Conservation (phyloP, 2,113 vertebrate species). For the Chaetorhynchus papuensis region DNA sequence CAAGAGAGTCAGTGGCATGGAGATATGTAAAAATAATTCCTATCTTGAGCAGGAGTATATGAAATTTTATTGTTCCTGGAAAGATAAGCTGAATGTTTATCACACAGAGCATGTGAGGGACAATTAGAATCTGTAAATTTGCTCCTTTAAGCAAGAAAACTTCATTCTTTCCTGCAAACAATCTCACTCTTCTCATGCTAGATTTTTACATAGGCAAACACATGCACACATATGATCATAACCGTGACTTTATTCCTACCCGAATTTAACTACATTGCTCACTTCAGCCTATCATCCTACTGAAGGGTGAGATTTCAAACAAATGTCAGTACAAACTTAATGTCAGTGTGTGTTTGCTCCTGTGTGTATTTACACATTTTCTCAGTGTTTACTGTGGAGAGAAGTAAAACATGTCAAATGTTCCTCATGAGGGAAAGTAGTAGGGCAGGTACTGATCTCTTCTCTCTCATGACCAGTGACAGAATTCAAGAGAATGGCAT, state of each 20-base stretch:
- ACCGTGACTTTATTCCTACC: accelerated
- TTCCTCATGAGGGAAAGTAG: neutral
- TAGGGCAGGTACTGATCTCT: neutral
- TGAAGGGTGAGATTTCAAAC: neutral
- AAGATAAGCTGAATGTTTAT: constrained; percentile 35
- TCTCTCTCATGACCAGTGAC: neutral
- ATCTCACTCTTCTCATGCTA: neutral
- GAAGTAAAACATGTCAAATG: neutral
- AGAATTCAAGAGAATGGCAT: neutral
- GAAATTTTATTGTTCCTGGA: constrained; percentile 54
- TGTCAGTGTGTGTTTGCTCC: neutral
- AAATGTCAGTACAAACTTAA: neutral
- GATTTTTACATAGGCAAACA: neutral
- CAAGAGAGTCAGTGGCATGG: constrained; percentile 51
- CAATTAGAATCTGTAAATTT: constrained; percentile 22
- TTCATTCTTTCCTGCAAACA: constrained; percentile 29
- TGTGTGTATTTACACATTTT: neutral
- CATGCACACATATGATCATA: neutral
- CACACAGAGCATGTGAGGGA: neutral
- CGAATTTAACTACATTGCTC: neutral
- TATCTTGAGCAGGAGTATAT: constrained; percentile 6
- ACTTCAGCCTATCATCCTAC: neutral
- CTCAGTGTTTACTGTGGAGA: neutral
- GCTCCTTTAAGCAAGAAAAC: neutral
- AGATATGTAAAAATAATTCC: constrained; percentile 65